Conservation (phyloP, 2,113 vertebrate genomes). For the Labeo catla region DNA sequence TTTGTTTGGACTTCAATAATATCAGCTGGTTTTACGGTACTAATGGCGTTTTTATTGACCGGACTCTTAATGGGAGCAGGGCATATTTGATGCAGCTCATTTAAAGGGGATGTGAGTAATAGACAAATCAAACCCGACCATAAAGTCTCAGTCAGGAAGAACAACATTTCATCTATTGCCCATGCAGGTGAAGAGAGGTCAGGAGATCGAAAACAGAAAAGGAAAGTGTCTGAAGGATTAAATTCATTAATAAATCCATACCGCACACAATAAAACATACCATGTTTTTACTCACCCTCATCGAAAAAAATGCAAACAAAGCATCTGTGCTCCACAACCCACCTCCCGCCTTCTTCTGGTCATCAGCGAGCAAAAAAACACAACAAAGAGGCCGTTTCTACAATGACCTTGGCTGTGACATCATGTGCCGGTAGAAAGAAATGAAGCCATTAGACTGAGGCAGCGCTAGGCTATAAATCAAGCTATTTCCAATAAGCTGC, state of each 20-base stretch:
- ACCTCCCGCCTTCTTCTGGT: conserved; percentile 70
- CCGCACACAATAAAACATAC: background rate
- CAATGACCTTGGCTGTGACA: conserved; percentile 99
- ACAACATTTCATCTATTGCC: background rate
- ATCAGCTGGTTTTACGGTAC: conserved; percentile 95
- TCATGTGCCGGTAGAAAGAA: conserved; percentile 97
- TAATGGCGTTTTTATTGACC: conserved; percentile 99
- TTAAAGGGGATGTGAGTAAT: conserved; percentile 98
- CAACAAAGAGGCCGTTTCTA: conserved; percentile 94
- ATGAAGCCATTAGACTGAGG: conserved; percentile 99
- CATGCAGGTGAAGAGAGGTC: conserved; percentile 6
- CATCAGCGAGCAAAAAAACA: conserved; percentile 94
- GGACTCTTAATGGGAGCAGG: conserved; percentile 91
- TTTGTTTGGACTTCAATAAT: conserved; percentile 96
- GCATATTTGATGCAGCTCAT: conserved; percentile 97
- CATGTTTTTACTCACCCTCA: background rate
- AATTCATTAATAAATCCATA: conserved; percentile 51
- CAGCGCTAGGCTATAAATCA: conserved; percentile 98
- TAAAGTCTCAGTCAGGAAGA: conserved; percentile 80
- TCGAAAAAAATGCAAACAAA: conserved; percentile 1
- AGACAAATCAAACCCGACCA: conserved; percentile 89
- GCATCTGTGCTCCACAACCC: background rate
- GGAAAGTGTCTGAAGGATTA: conserved; percentile 28
- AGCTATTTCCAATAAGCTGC: conserved; percentile 99
- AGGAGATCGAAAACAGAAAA: conserved; percentile 14